Base-by-base conservation (phyloP, 37 sponge, comb jelly and placozoan genomes). In the Eunapius fragilis region DNA sequence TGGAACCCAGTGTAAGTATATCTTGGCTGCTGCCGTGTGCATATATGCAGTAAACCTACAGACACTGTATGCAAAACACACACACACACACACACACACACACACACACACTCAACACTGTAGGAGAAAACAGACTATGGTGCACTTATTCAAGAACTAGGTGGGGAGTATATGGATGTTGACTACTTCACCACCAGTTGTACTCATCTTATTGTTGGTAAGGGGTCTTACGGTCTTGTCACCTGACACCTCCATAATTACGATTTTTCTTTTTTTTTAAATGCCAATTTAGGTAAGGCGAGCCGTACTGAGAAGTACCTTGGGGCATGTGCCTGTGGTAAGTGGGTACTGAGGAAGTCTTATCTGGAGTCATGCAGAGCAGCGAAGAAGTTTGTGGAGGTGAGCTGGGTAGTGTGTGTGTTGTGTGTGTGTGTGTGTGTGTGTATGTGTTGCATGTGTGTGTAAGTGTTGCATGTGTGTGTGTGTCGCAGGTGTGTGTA, bases 281-380 rank as follows among this genome's bases (percentile, higher is more conserved):
- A n/a, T n/a, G n/a, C 33, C 47, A 58, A 58, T 31, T 9, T 31
- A 82, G 94, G 94, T 22, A 82, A 79, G 50, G 82, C 95, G 7
- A 91, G 91, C 67, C 76, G 95, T 3, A 94, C 85, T 24, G 97
- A 96, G 84, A 97, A 97, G 77, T 97, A 78, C 75, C 87, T 95
- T n/a, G 91, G 91, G 19, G 91, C 92, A 0, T 79, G 93, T 84
- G 97, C 97, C 13, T 83, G 96, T 49, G 97, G 97, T 12, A 92
- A 93, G 78, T 95, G 96, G 97, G 87, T 97, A 24, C 80, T 95
- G 25, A 89, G 84, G 68, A 92, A 89, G 78, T 90, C 96, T 12
- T 97, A 87, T 80, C 49, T 95, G 37, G 97, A 97, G 72, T 78
- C 85, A 25, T 86, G 93, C 71, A 81, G 91, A 71, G 82, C 80